Evolutionary conservation across 2,797 vertebrate species (phyloP), one percentile per base, ranked within the genome.

Genomic region (Enteromius paludinosus): DNA sequence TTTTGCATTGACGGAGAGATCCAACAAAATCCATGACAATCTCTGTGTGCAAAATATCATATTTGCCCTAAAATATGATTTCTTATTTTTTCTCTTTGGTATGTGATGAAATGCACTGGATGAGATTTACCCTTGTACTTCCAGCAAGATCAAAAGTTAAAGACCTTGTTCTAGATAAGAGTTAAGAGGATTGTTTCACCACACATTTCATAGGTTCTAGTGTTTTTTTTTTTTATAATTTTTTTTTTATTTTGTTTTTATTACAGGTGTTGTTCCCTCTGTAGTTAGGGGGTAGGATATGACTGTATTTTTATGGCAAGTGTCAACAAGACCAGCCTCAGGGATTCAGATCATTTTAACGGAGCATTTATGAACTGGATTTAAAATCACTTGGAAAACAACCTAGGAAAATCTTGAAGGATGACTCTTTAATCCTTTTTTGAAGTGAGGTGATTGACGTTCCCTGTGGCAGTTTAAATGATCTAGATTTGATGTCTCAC

Each of bases 331-430:
- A 77, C 59, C 4, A 0, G 38, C 56, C 41, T 62, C 17, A 35
- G 68, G 78, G 65, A 20, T 78, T 68, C 49, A 20, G 6, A 18
- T 25, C 3, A 28, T 76, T 71, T 83, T 47, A 65, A 49, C 10
- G 8, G 38, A 14, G 3, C 25, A 11, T 5, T 62, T 45, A 14
- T 30, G 10, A 45, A 12, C 11, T 41, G 6, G 15, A 20, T 30
- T 20, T 72, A 33, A n/a, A 54, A 54, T 59, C 4, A n/a, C 38
- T 47, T 43, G 1, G 23, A 76, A 25, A 43, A 62, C 9, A 30
- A n/a, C 14, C 5, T n/a, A 9, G 17, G 18, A 20, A 30, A 49
- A 49, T 20, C 17, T 20, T 49, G 17, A 71, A 49, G 9, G 9
- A 10, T 30, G 43, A 10, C 4, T 47, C 15, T 35, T 8, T 4